These are phyloP conservation scores for Tubulanus polymorphus DNA, from an alignment of 2,888 invertebrate genomes.

Conservation along the genomic window DNA sequence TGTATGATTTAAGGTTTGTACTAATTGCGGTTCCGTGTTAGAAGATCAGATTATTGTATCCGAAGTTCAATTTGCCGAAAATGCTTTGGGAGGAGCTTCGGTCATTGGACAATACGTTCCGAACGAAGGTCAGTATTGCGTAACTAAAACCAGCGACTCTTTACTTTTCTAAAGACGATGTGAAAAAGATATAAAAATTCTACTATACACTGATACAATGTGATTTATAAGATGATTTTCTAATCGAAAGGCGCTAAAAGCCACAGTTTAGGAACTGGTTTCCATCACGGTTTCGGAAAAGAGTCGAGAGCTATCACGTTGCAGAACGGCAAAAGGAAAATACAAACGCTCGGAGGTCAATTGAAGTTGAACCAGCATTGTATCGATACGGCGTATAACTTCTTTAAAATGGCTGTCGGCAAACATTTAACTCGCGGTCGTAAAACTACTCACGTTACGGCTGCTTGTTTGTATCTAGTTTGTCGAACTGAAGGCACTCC, in stretches of 20 bases:
- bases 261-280: slow-evolving; percentile 50
- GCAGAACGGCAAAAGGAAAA: slow-evolving; percentile 78
- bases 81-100: slow-evolving; percentile 78
- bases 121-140: slow-evolving; percentile 70
- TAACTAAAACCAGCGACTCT: no score
- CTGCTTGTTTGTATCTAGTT: slow-evolving; percentile 96
- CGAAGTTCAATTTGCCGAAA: slow-evolving; percentile 94
- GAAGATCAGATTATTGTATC: slow-evolving; percentile 96
- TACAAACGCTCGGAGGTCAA: slow-evolving; percentile 80
- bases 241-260: slow-evolving; percentile 35
- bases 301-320: slow-evolving; percentile 92
- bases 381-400: slow-evolving; percentile 76
- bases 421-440: slow-evolving; percentile 75
- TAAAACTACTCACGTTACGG: slow-evolving; percentile 83
- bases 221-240: no score
- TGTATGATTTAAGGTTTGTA: no score
- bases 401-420: slow-evolving; percentile 55
- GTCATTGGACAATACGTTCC: slow-evolving; percentile 93
- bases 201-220: no score
- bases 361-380: slow-evolving; percentile 83
- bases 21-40: slow-evolving; percentile 89
- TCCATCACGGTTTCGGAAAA: slow-evolving; percentile 60
- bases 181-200: no score
- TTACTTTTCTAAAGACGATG: no score
- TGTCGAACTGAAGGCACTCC: slow-evolving; percentile 92